Conservation (phyloP, 2,888 invertebrate species). For the Mylabris sibirica region DNA sequence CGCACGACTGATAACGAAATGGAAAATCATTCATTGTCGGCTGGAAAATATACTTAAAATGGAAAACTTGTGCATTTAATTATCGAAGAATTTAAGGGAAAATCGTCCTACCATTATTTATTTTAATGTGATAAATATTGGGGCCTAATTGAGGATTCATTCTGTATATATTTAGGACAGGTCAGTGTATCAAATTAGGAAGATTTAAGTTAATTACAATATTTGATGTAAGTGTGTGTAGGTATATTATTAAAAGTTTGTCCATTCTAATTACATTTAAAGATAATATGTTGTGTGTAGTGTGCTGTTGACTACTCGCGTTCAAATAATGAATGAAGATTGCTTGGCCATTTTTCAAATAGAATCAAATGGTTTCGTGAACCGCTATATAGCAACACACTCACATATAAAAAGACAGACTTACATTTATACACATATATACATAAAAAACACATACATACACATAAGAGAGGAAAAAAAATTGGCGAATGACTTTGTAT, state of each 20-base stretch:
- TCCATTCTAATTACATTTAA: background rate
- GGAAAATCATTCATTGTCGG: conserved; percentile 2
- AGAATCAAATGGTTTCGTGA: conserved; percentile 51
- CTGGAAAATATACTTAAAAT: background rate
- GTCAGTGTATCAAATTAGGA: conserved; percentile 13
- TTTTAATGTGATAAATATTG: conserved; percentile 14
- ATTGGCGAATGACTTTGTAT: conserved; percentile 55
- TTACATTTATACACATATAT: background rate
- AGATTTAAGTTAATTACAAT: background rate
- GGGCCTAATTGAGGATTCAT: conserved; percentile 32
- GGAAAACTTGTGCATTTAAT: background rate
- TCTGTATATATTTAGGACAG: conserved; percentile 32
- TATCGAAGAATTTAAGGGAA: background rate
- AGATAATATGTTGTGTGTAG: background rate
- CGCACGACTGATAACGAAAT: conserved; percentile 10
- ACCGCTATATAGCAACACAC: conserved; percentile 44
- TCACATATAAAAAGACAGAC: background rate
- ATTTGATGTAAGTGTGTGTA: background rate
- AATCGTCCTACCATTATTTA: background rate
- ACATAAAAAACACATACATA: background rate
- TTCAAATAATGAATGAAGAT: conserved; percentile 34
- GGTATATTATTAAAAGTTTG: background rate
- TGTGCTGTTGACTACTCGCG: background rate
- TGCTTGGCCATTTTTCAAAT: conserved; percentile 38
- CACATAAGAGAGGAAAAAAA: conserved; percentile 46